Evolutionary conservation across 1,140 invertebrate species (phyloP).

Genomic region (Penaeus japonicus): DNA sequence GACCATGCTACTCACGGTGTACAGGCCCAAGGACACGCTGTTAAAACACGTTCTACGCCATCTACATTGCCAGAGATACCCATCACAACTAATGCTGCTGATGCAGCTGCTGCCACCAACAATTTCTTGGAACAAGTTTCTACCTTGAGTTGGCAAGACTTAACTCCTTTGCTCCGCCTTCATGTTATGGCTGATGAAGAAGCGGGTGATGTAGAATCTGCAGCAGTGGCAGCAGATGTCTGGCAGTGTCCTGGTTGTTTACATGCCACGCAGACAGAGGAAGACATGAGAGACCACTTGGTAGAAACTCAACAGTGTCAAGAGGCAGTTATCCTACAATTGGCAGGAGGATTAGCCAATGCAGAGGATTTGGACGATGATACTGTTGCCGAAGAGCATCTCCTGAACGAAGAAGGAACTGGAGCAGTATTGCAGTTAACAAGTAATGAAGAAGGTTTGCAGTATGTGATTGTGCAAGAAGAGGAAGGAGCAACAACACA

Average conservation of each 20-base stretch:
- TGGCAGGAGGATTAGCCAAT: constrained; percentile 30
- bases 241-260: constrained; percentile 49
- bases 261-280: constrained; percentile 42
- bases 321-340: constrained; percentile 42
- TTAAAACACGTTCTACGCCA: constrained; percentile 31
- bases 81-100: background rate
- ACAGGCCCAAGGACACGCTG: constrained; percentile 29
- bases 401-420: background rate
- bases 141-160: constrained; percentile 41
- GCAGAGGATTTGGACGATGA: constrained; percentile 43
- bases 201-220: constrained; percentile 4
- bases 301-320: constrained; percentile 26
- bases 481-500: background rate
- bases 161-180: constrained; percentile 36
- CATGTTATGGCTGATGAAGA: constrained; percentile 26
- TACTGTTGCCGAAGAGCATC: background rate
- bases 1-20: constrained; percentile 40
- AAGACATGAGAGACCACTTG: constrained; percentile 48
- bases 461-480: no score
- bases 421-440: constrained; percentile 34
- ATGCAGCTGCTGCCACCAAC: constrained; percentile 28
- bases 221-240: constrained; percentile 31
- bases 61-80: background rate
- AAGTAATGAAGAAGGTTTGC: constrained; percentile 23
- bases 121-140: constrained; percentile 38